phyloP scores from a whole-genome alignment of 2,888 invertebrate genomes.

The Callinectes sapidus region DNA sequence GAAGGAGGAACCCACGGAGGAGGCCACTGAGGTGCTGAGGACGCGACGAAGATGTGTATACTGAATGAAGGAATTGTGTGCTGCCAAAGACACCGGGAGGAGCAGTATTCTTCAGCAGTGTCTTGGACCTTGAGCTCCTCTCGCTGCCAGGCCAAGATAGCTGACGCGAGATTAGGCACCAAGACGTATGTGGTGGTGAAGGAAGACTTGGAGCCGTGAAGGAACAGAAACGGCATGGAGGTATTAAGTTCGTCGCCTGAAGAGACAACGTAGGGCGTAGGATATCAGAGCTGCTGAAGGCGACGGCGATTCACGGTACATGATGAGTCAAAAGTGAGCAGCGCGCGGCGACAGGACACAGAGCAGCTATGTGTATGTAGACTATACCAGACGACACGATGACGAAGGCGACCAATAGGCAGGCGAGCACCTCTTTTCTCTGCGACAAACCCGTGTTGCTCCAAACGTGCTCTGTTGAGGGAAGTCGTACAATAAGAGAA shows the following conservation, averaged over 20 bases:
- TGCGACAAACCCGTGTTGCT: constrained; percentile 58
- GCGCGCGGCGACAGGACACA: background rate
- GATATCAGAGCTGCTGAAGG: background rate
- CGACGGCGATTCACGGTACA: background rate
- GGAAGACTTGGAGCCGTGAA: constrained; percentile 11
- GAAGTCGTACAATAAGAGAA: background rate
- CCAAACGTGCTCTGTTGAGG: constrained; percentile 50
- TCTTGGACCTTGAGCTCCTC: background rate
- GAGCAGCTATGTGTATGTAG: background rate
- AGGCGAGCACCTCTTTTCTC: constrained; percentile 32
- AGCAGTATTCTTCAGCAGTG: background rate
- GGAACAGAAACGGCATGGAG: background rate
- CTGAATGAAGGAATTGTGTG: background rate
- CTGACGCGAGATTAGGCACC: constrained; percentile 10
- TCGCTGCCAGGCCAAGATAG: background rate
- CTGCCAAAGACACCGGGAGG: background rate
- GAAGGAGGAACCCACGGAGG: constrained; percentile 21
- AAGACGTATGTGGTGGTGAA: background rate
- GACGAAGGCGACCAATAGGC: constrained; percentile 1
- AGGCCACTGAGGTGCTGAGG: constrained; percentile 23
- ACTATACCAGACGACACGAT: background rate
- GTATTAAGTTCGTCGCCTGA: background rate
- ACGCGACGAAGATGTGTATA: background rate
- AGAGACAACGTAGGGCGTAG: background rate
- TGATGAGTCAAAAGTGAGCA: background rate